These are phyloP conservation scores for Myiopsitta monachus DNA, from an alignment of 2,113 vertebrate species.

Conservation along the genomic window DNA sequence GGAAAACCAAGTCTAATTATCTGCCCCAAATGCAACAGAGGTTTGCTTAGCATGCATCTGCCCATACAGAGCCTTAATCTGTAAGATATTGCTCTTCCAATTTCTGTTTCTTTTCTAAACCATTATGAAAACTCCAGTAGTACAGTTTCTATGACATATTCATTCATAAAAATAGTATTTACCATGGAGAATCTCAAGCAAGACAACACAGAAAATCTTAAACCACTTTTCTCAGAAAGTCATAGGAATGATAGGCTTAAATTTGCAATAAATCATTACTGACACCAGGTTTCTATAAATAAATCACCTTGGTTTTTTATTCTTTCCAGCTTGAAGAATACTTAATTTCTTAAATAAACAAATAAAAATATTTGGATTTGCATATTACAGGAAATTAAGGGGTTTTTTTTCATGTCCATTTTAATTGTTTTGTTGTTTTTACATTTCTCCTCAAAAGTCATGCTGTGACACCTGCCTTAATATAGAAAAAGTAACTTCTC, in stretches of 20 bases:
- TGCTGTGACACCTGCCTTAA: neutral
- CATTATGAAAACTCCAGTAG: neutral
- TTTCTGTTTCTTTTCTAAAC: neutral
- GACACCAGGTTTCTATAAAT: neutral
- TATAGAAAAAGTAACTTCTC: neutral
- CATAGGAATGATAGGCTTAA: neutral
- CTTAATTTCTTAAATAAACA: neutral
- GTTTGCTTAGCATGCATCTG: neutral
- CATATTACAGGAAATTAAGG: neutral
- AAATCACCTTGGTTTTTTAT: neutral
- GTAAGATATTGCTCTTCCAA: neutral
- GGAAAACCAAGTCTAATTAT: neutral
- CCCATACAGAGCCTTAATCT: neutral
- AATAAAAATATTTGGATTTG: neutral
- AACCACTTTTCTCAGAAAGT: neutral
- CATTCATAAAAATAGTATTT: neutral
- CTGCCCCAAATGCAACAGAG: neutral
- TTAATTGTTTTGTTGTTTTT: neutral
- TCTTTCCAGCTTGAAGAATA: neutral
- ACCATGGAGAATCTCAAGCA: neutral
- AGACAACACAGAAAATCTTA: neutral
- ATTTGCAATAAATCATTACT: neutral
- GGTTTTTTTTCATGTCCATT: neutral
- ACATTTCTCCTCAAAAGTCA: neutral
- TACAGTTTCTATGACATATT: neutral